These are phyloP conservation scores for Apomyelois bistriatella DNA, from an alignment of 2,888 invertebrate species.

Conservation along the genomic window DNA sequence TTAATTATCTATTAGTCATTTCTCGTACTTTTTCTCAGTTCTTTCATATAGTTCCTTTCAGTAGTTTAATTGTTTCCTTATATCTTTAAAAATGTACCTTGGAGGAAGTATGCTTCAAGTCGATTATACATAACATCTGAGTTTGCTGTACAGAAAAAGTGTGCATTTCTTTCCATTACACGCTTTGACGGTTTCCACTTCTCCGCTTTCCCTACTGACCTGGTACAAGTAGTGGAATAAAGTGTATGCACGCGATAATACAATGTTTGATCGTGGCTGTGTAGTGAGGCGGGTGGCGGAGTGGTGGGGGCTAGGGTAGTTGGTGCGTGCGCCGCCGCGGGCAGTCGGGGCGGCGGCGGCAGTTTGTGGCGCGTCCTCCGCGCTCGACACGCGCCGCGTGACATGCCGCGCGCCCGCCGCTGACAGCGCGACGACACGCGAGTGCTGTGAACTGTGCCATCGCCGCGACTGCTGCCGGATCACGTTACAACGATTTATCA, in stretches of 20 bases:
- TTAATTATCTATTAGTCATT: too few relatives aligned
- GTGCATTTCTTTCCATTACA: too few relatives aligned
- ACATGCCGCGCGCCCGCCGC: slow-evolving; percentile 18
- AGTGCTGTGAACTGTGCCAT: slow-evolving; percentile 18
- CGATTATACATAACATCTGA: too few relatives aligned
- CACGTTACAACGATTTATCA: slow-evolving; percentile 9
- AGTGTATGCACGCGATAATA: not conserved
- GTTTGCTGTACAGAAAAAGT: too few relatives aligned
- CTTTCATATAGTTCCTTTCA: too few relatives aligned
- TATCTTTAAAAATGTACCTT: too few relatives aligned
- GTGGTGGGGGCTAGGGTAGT: too few relatives aligned
- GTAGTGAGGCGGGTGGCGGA: not conserved
- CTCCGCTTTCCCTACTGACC: not conserved
- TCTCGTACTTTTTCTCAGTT: too few relatives aligned
- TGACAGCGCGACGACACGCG: slow-evolving; percentile 19
- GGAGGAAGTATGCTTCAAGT: too few relatives aligned
- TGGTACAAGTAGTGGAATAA: slow-evolving; percentile 7
- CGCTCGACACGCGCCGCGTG: slow-evolving; percentile 23
- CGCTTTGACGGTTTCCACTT: not conserved
- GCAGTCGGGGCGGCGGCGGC: slow-evolving; percentile 17
- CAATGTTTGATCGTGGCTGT: not conserved
- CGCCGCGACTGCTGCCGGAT: slow-evolving; percentile 12
- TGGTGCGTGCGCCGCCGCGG: slow-evolving; percentile 16
- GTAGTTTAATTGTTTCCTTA: too few relatives aligned
- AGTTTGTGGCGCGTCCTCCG: slow-evolving; percentile 21